Evolutionary conservation across 2,888 invertebrate species (phyloP).

Genomic region (Stenodema calcarata): DNA sequence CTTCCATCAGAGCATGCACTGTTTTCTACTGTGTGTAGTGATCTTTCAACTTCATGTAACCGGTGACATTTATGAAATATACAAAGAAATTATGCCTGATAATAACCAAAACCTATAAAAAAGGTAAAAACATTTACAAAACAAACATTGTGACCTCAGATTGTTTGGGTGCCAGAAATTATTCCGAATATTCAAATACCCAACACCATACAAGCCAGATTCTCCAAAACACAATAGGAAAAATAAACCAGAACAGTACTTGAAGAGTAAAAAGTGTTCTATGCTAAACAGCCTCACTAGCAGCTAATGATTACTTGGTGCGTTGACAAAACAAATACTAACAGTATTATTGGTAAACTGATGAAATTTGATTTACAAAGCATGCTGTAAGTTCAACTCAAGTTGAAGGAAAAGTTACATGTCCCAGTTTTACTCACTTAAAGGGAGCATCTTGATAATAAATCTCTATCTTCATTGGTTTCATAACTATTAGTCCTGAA

Average conservation of each 20-base stretch:
- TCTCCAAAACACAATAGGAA: background rate
- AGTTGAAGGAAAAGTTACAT: background rate
- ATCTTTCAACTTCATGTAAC: too few species aligned
- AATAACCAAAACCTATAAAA: too few species aligned
- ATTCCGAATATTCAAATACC: background rate
- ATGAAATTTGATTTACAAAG: background rate
- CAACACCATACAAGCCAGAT: background rate
- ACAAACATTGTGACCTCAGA: too few species aligned
- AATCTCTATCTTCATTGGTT: slow-evolving; percentile 44
- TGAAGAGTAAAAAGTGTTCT: background rate
- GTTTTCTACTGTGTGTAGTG: too few species aligned
- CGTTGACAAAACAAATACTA: background rate
- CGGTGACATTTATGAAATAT: too few species aligned
- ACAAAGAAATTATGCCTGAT: too few species aligned
- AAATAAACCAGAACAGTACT: background rate
- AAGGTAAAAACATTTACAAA: too few species aligned
- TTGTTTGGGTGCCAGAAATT: background rate
- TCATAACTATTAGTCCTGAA: slow-evolving; percentile 51
- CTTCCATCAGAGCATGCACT: too few species aligned
- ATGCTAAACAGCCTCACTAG: background rate
- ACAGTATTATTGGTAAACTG: background rate
- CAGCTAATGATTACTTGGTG: background rate
- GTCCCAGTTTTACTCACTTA: slow-evolving; percentile 26
- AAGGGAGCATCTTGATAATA: slow-evolving; percentile 9
- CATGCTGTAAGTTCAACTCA: background rate